Percentiles rank a stretch among this genome's conserved stretches.
These are phyloP conservation scores for Mycalesis mineus DNA, from an alignment of 2,888 invertebrate species.

Conservation along the genomic window DNA sequence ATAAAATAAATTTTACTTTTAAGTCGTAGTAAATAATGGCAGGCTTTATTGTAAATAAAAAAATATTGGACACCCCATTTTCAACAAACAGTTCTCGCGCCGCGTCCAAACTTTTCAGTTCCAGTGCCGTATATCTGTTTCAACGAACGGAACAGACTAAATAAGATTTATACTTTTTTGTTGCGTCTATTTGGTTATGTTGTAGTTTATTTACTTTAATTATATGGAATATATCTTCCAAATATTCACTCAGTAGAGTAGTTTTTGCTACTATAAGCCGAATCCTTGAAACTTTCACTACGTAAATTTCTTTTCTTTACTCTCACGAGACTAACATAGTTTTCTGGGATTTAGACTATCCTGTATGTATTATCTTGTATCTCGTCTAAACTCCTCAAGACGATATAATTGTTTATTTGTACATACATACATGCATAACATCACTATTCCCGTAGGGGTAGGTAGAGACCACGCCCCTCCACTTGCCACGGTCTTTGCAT, in stretches of 20 bases:
- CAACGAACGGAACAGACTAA: slow-evolving; percentile 13
- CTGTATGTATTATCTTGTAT: too few species aligned
- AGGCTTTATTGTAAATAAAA: neutral
- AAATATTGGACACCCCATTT: slow-evolving; percentile 15
- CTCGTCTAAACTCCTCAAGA: too few species aligned
- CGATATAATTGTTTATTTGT: too few species aligned
- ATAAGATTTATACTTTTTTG: slow-evolving; percentile 21
- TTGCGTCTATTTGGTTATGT: slow-evolving; percentile 7
- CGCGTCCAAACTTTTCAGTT: slow-evolving; percentile 19
- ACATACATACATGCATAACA: too few species aligned
- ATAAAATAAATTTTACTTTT: too few species aligned
- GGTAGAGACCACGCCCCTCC: too few species aligned
- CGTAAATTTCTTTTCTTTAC: too few species aligned
- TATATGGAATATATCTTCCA: neutral
- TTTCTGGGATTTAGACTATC: too few species aligned
- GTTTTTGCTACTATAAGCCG: neutral
- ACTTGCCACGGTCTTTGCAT: too few species aligned
- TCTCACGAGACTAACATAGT: too few species aligned
- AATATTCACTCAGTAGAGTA: neutral
- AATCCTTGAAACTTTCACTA: neutral
- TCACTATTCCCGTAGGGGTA: too few species aligned
- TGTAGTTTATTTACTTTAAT: neutral
- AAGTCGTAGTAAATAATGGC: neutral
- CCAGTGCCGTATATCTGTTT: slow-evolving; percentile 18
- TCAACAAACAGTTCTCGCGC: slow-evolving; percentile 12